Conservation (phyloP, 1,140 invertebrate genomes). For the Xylocopa sonorina region DNA sequence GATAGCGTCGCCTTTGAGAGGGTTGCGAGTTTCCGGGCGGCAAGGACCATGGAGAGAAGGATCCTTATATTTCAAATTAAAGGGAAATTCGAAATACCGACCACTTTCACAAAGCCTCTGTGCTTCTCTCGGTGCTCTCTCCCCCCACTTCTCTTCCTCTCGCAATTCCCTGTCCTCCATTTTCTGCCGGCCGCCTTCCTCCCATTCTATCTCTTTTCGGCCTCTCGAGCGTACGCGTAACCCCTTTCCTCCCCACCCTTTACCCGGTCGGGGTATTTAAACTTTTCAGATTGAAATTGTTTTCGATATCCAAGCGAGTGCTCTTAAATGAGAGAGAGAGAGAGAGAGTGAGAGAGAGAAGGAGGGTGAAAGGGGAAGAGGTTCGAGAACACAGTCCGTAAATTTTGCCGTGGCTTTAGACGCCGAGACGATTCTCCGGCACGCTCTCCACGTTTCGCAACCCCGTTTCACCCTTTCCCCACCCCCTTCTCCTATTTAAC, state of each 20-base stretch:
- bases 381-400: neutral
- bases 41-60: slow-evolving; percentile 52
- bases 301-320: slow-evolving; percentile 74
- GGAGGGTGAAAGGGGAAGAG: no score
- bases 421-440: slow-evolving; percentile 10
- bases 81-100: slow-evolving; percentile 75
- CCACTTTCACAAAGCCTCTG: slow-evolving; percentile 67
- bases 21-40: slow-evolving; percentile 55
- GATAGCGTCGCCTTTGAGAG: slow-evolving; percentile 60
- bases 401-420: slow-evolving; percentile 41
- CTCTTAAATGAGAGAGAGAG: slow-evolving; percentile 55
- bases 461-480: neutral
- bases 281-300: slow-evolving; percentile 79
- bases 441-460: slow-evolving; percentile 34
- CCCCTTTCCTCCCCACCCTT: slow-evolving; percentile 5
- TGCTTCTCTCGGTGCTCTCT: slow-evolving; percentile 27
- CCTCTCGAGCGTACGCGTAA: slow-evolving; percentile 41
- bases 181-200: slow-evolving; percentile 19
- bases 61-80: slow-evolving; percentile 77
- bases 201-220: slow-evolving; percentile 44
- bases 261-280: slow-evolving; percentile 65
- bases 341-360: neutral
- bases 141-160: slow-evolving; percentile 6
- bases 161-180: slow-evolving; percentile 54
- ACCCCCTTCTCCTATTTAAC: neutral